A percentile compares a stretch with the other conserved stretches of the same genome.
Evolutionary conservation across 2,888 invertebrate genomes (phyloP).

Genomic region (Epistrophe grossulariae): DNA sequence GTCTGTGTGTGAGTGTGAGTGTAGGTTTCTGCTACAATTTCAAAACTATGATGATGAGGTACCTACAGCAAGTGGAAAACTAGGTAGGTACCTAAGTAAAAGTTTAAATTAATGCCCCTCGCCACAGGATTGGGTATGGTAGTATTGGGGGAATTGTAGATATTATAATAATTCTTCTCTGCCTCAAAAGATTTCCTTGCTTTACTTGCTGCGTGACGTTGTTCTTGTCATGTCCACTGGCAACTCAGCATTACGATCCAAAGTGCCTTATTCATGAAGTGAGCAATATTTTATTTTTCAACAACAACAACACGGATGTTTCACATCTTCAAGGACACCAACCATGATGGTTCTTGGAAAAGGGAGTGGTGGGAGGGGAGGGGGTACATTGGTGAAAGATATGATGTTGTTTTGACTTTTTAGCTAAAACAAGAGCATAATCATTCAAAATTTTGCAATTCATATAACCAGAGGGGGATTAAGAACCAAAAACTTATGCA

Average conservation of each 20-base stretch:
- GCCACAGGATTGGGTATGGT: neutral
- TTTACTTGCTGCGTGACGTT: slow-evolving; percentile 27
- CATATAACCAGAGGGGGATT: slow-evolving; percentile 47
- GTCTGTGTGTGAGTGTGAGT: neutral
- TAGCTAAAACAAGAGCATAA: slow-evolving; percentile 35
- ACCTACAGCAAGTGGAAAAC: slow-evolving; percentile 51
- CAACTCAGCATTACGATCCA: slow-evolving; percentile 22
- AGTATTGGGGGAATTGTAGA: neutral
- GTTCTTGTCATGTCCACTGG: slow-evolving; percentile 38
- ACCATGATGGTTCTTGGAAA: neutral
- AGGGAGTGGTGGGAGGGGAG: neutral
- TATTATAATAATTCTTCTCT: slow-evolving; percentile 33
- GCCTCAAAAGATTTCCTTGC: slow-evolving; percentile 29
- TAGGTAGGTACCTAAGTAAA: slow-evolving; percentile 28
- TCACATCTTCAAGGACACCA: slow-evolving; percentile 19
- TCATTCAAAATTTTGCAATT: slow-evolving; percentile 58
- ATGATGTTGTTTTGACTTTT: slow-evolving; percentile 38
- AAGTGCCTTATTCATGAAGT: slow-evolving; percentile 41
- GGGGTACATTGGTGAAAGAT: neutral
- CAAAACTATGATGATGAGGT: slow-evolving; percentile 53
- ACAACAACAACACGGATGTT: slow-evolving; percentile 20
- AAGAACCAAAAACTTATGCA: slow-evolving; percentile 7
- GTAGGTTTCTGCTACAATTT: slow-evolving; percentile 11
- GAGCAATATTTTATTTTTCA: slow-evolving; percentile 43
- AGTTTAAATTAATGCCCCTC: slow-evolving; percentile 62